A percentile compares a stretch with the other conserved stretches of the same genome.
These are phyloP conservation scores for Lochmaea crataegi DNA, from an alignment of 2,888 invertebrate genomes.

Conservation along the genomic window DNA sequence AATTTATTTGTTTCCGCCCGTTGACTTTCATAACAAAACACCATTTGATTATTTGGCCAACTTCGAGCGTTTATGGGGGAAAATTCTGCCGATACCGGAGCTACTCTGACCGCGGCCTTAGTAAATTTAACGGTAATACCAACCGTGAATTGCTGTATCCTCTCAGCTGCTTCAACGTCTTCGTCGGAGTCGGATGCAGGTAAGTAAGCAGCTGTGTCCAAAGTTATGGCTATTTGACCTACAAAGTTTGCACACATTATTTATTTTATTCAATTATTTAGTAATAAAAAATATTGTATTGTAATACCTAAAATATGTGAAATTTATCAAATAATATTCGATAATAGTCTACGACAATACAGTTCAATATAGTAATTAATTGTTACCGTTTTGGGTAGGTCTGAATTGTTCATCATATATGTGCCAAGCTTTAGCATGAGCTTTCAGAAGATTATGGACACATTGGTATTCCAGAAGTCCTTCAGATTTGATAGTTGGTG, in stretches of 20 bases:
- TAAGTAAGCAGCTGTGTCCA: slow-evolving; percentile 68
- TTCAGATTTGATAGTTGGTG: slow-evolving; percentile 66
- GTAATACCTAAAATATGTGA: too few relatives aligned
- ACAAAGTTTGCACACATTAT: slow-evolving; percentile 37
- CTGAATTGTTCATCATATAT: slow-evolving; percentile 71
- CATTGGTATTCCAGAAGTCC: slow-evolving; percentile 73
- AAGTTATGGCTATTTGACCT: slow-evolving; percentile 70
- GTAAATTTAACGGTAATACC: slow-evolving; percentile 42
- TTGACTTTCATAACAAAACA: too few relatives aligned
- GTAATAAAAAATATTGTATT: too few relatives aligned
- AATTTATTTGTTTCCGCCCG: too few relatives aligned
- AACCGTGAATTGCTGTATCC: slow-evolving; percentile 68
- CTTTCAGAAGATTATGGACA: slow-evolving; percentile 71
- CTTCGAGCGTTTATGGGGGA: too few relatives aligned
- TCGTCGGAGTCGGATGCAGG: slow-evolving; percentile 65
- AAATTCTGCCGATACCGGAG: too few relatives aligned
- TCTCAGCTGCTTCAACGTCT: slow-evolving; percentile 67
- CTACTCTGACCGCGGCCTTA: too few relatives aligned
- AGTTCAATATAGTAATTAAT: not conserved
- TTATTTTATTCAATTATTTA: slow-evolving; percentile 59
- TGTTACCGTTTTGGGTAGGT: slow-evolving; percentile 63
- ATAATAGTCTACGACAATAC: not conserved
- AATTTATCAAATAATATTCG: too few relatives aligned
- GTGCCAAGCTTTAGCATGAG: slow-evolving; percentile 74
- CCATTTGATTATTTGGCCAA: too few relatives aligned